Conservation (phyloP, 2,888 invertebrate genomes). For the Idaea aversata region DNA sequence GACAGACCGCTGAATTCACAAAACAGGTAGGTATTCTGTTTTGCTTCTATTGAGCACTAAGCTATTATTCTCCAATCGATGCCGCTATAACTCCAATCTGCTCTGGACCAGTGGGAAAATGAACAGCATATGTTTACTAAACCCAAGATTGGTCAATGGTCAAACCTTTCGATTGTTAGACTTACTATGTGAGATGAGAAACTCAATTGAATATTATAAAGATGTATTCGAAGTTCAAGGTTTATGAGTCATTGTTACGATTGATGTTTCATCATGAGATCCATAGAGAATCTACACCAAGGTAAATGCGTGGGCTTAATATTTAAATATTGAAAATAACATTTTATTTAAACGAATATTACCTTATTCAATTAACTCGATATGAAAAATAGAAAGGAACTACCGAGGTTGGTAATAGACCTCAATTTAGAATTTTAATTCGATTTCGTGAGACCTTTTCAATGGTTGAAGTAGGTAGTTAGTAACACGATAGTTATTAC, state of each 20-base stretch:
- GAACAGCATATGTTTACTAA: too few species aligned
- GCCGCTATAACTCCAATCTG: too few species aligned
- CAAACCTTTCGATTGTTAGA: too few species aligned
- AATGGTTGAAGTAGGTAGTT: not conserved
- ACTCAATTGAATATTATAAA: not conserved
- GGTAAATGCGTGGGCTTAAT: not conserved
- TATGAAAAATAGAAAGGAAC: slow-evolving; percentile 1
- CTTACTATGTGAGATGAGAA: not conserved
- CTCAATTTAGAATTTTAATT: not conserved
- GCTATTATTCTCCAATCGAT: too few species aligned
- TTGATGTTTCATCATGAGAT: not conserved
- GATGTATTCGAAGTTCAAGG: not conserved
- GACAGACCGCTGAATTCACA: too few species aligned
- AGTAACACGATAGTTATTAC: not conserved
- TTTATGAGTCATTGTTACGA: not conserved
- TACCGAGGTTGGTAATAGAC: not conserved
- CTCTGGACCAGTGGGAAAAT: too few species aligned
- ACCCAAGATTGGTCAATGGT: too few species aligned
- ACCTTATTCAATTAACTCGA: not conserved
- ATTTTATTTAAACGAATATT: not conserved
- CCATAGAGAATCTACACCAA: not conserved
- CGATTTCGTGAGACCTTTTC: slow-evolving; percentile 1
- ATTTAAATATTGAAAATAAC: not conserved
- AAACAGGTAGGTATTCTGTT: too few species aligned
- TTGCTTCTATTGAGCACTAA: too few species aligned